Evolutionary conservation across 2,888 invertebrate species (phyloP).

Genomic region (Cataglyphis rosenhaueri): DNA sequence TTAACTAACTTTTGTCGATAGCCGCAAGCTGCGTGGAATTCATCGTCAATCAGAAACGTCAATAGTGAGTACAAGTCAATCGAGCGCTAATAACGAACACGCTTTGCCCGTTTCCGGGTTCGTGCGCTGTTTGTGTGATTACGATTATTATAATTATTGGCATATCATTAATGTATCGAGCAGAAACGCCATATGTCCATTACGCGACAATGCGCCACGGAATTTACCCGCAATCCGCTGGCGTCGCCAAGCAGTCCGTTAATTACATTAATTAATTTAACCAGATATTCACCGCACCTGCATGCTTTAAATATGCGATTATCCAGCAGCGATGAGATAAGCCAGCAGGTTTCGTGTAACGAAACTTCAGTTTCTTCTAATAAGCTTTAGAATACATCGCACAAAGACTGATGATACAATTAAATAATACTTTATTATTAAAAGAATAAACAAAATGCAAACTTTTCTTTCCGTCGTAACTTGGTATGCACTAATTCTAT

Average conservation of each 20-base stretch:
- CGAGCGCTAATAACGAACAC: constrained; percentile 32
- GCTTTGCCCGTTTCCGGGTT: constrained; percentile 2
- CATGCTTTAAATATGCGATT: constrained; percentile 47
- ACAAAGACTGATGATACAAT: neutral
- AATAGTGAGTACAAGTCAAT: constrained; percentile 42
- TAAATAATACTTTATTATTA: neutral
- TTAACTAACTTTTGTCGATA: constrained; percentile 33
- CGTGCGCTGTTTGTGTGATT: neutral
- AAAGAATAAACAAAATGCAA: neutral
- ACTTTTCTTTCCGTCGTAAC: neutral
- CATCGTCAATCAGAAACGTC: constrained; percentile 31
- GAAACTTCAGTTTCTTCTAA: neutral
- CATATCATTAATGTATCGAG: constrained; percentile 26
- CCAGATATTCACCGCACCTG: constrained; percentile 35
- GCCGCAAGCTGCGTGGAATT: constrained; percentile 41
- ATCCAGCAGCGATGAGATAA: neutral
- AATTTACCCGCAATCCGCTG: constrained; percentile 28
- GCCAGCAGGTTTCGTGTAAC: neutral
- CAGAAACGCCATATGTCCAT: constrained; percentile 20
- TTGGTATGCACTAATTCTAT: neutral
- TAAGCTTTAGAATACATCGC: neutral
- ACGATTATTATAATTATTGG: constrained; percentile 49
- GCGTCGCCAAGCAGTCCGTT: constrained; percentile 44
- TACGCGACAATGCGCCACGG: constrained; percentile 4
- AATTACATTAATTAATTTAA: constrained; percentile 54